Percentiles rank a stretch among this genome's conserved stretches.
Conservation (phyloP, 2,113 vertebrate genomes). For the Apodemus sylvaticus region DNA sequence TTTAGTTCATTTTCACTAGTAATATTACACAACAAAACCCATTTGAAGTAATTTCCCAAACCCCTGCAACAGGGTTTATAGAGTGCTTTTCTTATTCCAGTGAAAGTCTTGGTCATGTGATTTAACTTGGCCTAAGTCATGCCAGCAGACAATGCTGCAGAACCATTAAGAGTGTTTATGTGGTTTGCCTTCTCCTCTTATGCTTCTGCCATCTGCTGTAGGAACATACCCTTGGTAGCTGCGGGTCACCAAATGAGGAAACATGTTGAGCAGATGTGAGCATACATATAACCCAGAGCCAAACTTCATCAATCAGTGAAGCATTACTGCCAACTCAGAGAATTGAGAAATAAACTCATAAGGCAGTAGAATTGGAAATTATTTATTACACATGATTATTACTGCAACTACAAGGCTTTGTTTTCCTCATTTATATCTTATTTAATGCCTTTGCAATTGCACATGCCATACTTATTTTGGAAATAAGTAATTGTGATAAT, state of each 20-base stretch:
- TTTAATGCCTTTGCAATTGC: neutral
- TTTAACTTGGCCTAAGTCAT: neutral
- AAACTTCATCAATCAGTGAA: neutral
- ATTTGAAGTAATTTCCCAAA: neutral
- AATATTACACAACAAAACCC: neutral
- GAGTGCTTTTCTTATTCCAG: neutral
- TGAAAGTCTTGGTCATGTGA: neutral
- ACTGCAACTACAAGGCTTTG: neutral
- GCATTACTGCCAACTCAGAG: neutral
- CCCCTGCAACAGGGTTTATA: neutral
- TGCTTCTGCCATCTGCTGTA: neutral
- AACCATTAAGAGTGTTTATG: neutral
- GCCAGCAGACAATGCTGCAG: neutral
- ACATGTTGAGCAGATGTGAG: constrained; percentile 22
- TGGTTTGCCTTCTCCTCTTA: neutral
- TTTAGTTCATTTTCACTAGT: neutral
- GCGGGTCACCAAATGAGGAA: constrained; percentile 39
- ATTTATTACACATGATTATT: neutral
- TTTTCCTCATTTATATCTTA: neutral
- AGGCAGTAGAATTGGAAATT: neutral
- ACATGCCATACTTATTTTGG: neutral
- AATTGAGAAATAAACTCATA: constrained; percentile 29
- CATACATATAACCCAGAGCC: neutral
- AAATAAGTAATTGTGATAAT: neutral
- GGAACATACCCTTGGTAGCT: neutral